These are phyloP conservation scores for Pseudomyrmex concolor DNA, from an alignment of 1,140 invertebrate genomes.

Conservation along the genomic window DNA sequence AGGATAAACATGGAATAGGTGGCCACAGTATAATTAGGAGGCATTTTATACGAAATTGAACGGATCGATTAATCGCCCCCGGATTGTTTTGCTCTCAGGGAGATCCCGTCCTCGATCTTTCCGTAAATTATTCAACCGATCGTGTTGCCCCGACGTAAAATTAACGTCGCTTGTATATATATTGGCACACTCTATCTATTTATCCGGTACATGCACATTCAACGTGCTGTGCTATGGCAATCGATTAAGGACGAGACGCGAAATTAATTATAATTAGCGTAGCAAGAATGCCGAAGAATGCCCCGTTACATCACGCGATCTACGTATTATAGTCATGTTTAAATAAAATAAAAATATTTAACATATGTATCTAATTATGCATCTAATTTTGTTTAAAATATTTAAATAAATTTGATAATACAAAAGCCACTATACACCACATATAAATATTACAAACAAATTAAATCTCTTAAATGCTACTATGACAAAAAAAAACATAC, in stretches of 20 bases:
- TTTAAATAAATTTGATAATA: constrained; percentile 48
- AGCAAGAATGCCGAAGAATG: constrained; percentile 28
- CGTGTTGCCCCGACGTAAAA: constrained; percentile 19
- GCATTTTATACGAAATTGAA: constrained; percentile 42
- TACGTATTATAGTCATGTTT: constrained; percentile 26
- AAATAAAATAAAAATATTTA: constrained; percentile 33
- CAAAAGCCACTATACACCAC: constrained; percentile 27
- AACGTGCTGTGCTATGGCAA: constrained; percentile 41
- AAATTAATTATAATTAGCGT: constrained; percentile 10
- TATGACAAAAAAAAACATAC: constrained; percentile 15
- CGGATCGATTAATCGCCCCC: constrained; percentile 16
- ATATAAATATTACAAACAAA: constrained; percentile 49
- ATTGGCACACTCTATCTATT: constrained; percentile 47
- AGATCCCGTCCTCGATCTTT: constrained; percentile 28
- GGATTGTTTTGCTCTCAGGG: constrained; percentile 4
- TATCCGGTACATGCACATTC: not conserved
- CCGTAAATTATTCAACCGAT: constrained; percentile 39
- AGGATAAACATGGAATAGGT: constrained; percentile 61
- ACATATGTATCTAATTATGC: not conserved
- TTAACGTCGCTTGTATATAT: constrained; percentile 27
- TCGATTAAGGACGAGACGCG: constrained; percentile 9
- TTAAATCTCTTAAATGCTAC: constrained; percentile 42
- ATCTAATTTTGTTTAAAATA: not conserved
- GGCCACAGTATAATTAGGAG: not conserved
- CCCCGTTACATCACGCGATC: constrained; percentile 7